Evolutionary conservation across 2,888 invertebrate genomes (phyloP).

Genomic region (Heliothis peltigera): DNA sequence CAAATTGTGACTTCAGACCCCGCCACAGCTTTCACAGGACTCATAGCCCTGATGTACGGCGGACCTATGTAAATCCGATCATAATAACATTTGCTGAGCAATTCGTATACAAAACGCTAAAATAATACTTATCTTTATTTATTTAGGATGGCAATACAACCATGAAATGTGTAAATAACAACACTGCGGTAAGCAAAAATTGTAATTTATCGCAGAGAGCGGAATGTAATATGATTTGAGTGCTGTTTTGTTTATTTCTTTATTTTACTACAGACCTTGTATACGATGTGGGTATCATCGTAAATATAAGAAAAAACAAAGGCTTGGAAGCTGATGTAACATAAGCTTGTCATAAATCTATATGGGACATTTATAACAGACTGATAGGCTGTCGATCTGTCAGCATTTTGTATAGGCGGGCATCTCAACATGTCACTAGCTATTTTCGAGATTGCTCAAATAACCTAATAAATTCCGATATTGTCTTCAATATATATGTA

Average conservation of each 20-base stretch:
- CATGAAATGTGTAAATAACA: slow-evolving; percentile 43
- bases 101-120: slow-evolving; percentile 42
- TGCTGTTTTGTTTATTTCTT: slow-evolving; percentile 41
- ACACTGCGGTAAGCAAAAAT: slow-evolving; percentile 47
- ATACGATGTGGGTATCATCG: slow-evolving; percentile 24
- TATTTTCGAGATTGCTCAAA: slow-evolving; percentile 26
- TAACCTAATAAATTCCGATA: slow-evolving; percentile 20
- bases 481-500: slow-evolving; percentile 7
- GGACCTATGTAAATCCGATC: slow-evolving; percentile 88
- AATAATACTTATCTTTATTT: slow-evolving; percentile 63
- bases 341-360: slow-evolving; percentile 1
- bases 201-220: slow-evolving; percentile 45
- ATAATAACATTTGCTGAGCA: slow-evolving; percentile 54
- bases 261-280: slow-evolving; percentile 17
- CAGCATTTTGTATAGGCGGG: slow-evolving; percentile 26
- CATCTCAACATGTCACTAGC: slow-evolving; percentile 15
- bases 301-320: slow-evolving; percentile 33
- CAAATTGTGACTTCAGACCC: slow-evolving; percentile 93
- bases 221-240: slow-evolving; percentile 45
- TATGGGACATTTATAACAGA: slow-evolving; percentile 24
- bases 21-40: slow-evolving; percentile 94
- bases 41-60: slow-evolving; percentile 93
- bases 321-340: slow-evolving; percentile 17
- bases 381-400: slow-evolving; percentile 45
- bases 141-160: slow-evolving; percentile 61